Conservation (phyloP, 2,888 invertebrate species). For the Drosophila colorata region DNA sequence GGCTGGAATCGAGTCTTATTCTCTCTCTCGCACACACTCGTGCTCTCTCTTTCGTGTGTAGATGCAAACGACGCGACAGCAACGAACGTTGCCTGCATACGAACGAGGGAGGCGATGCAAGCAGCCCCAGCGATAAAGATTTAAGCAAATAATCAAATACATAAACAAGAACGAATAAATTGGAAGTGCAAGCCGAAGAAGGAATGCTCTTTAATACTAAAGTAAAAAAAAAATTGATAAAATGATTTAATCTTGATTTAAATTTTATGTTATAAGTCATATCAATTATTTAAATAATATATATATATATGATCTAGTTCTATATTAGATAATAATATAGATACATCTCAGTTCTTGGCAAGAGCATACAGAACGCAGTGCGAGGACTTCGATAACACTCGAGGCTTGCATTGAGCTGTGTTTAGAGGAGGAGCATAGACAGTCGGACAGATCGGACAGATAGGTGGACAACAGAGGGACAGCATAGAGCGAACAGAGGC, state of each 20-base stretch:
- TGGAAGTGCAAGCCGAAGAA: not conserved
- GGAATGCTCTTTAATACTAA: conserved; percentile 32
- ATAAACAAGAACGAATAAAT: conserved; percentile 60
- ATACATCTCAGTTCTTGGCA: too few relatives aligned
- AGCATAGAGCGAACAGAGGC: conserved; percentile 34
- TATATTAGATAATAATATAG: too few relatives aligned
- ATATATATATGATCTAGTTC: too few relatives aligned
- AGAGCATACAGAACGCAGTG: conserved; percentile 33
- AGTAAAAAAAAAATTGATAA: not conserved
- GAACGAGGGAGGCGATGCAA: conserved; percentile 49
- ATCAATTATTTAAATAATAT: too few relatives aligned
- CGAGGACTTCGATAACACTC: conserved; percentile 5
- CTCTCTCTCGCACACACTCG: not conserved
- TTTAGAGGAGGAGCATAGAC: conserved; percentile 21
- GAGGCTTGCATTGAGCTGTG: conserved; percentile 33
- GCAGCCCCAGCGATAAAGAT: conserved; percentile 79
- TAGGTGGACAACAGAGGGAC: too few relatives aligned
- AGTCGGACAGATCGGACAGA: conserved; percentile 8
- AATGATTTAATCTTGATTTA: too few relatives aligned
- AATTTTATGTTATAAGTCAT: too few relatives aligned
- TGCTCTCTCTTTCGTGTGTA: conserved; percentile 41
- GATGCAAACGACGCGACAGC: conserved; percentile 60
- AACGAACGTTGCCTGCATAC: conserved; percentile 74
- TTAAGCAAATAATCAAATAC: conserved; percentile 80
- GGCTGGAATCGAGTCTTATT: conserved; percentile 20